phyloP scores from a whole-genome alignment of 2,797 vertebrate genomes.

The Enteromius afrohamiltoni region DNA sequence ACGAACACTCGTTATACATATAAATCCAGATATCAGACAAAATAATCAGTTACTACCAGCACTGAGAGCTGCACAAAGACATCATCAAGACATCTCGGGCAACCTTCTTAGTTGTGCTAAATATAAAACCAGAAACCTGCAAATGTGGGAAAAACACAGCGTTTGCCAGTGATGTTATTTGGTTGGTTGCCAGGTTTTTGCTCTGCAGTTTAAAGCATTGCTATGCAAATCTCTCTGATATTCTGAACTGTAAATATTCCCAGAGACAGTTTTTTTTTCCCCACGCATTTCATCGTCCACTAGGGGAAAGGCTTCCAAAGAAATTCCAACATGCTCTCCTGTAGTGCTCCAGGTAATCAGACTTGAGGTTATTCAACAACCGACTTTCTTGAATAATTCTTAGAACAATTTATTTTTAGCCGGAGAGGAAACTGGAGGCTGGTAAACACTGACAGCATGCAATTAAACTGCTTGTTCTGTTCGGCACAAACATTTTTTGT shows the following conservation, averaged over 20 bases:
- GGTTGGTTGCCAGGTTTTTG: background rate
- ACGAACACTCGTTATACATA: background rate
- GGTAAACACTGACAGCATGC: conserved; percentile 35
- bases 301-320: background rate
- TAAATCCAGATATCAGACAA: background rate
- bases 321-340: background rate
- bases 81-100: background rate
- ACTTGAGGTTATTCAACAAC: conserved; percentile 38
- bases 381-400: conserved; percentile 24
- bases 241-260: background rate
- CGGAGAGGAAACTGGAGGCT: conserved; percentile 30
- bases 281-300: background rate
- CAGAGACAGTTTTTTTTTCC: background rate
- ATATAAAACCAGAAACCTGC: background rate
- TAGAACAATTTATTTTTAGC: conserved; percentile 35
- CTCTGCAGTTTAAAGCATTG: background rate
- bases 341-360: conserved; percentile 3
- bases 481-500: background rate
- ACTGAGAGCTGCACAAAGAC: background rate
- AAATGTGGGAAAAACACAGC: background rate
- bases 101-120: too few species aligned
- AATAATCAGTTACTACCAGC: background rate
- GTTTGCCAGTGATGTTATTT: background rate
- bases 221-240: background rate
- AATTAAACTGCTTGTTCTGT: conserved; percentile 43